Conservation (phyloP, 2,888 invertebrate genomes). For the Lithodes maja region DNA sequence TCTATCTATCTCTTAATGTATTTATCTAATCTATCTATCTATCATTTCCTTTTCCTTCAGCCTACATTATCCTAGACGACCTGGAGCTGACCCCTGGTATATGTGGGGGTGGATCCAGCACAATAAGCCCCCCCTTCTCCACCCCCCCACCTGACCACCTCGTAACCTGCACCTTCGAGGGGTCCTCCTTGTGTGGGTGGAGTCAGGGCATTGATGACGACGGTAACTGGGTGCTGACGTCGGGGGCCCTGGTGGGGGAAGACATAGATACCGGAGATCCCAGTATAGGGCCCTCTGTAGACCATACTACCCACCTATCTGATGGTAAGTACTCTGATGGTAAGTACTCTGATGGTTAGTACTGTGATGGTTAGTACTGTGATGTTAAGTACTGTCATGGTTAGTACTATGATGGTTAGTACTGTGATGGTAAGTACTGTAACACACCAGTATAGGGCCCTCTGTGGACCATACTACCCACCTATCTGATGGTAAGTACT, state of each 20-base stretch:
- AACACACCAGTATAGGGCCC: conserved; percentile 23
- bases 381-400: background rate
- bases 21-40: no score
- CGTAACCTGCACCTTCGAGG: conserved; percentile 61
- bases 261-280: background rate
- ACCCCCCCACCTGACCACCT: conserved; percentile 48
- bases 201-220: conserved; percentile 27
- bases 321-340: conserved; percentile 23
- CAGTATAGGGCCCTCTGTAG: conserved; percentile 43
- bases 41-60: background rate
- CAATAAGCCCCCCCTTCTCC: background rate
- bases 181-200: conserved; percentile 49
- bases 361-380: no score
- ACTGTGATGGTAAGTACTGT: no score
- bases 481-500: conserved; percentile 50
- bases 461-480: conserved; percentile 60
- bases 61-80: conserved; percentile 60
- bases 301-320: conserved; percentile 62
- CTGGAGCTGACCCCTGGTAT: conserved; percentile 30
- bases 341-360: no score
- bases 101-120: conserved; percentile 15
- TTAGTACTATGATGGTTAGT: no score
- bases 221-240: conserved; percentile 33
- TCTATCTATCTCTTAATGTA: no score
- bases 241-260: conserved; percentile 22